Evolutionary conservation across 2,888 invertebrate species (phyloP).

Genomic region (Pheosia gnoma): DNA sequence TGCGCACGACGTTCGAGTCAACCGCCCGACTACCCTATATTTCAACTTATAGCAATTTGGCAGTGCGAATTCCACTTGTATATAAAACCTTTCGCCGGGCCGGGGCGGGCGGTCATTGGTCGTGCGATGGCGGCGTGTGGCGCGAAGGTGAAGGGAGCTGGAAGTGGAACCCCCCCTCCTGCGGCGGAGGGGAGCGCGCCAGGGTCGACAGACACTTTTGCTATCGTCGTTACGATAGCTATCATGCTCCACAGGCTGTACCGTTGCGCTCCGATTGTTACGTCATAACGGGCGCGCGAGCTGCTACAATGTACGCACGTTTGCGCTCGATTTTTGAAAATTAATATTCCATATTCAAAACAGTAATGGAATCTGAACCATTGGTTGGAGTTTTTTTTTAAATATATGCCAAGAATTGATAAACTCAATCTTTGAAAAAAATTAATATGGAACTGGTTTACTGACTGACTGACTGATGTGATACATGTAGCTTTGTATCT

Average conservation of each 20-base stretch:
- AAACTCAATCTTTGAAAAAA: too few species aligned
- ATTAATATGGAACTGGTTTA: too few species aligned
- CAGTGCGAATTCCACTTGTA: constrained; percentile 85
- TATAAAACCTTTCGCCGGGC: constrained; percentile 87
- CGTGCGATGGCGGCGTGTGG: constrained; percentile 63
- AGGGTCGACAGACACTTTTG: constrained; percentile 83
- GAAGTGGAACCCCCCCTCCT: constrained; percentile 56
- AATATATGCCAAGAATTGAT: too few species aligned
- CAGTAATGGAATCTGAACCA: neutral
- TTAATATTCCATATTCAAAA: neutral
- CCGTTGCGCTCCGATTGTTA: constrained; percentile 59
- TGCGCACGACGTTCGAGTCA: constrained; percentile 66
- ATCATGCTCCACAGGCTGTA: constrained; percentile 60
- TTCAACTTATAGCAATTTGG: constrained; percentile 85
- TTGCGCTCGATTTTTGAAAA: constrained; percentile 10
- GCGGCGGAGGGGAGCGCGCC: constrained; percentile 64
- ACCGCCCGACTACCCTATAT: constrained; percentile 85
- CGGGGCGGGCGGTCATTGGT: constrained; percentile 80
- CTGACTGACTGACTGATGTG: too few species aligned
- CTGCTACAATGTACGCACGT: constrained; percentile 10
- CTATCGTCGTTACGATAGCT: constrained; percentile 72
- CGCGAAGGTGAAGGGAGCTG: constrained; percentile 79
- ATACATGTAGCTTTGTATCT: too few species aligned
- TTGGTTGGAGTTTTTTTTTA: too few species aligned
- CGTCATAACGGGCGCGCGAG: constrained; percentile 51